Conservation (phyloP, 2,888 invertebrate genomes). For the Agrilus cyanescens region DNA sequence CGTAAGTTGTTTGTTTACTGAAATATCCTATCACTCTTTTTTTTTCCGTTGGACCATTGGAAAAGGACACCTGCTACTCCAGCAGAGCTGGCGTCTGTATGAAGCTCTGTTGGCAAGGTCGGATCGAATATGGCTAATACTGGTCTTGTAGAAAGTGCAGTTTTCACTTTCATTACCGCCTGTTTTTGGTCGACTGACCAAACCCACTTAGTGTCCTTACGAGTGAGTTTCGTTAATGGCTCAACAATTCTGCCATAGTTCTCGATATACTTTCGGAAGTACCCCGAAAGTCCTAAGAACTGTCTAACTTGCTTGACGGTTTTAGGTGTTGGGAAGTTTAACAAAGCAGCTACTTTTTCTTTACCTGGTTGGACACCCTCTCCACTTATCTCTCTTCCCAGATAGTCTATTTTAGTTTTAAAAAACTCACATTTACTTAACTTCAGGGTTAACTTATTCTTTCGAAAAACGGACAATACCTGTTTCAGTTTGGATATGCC, state of each 20-base stretch:
- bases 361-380: conserved; percentile 2
- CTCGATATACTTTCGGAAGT: conserved; percentile 20
- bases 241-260: conserved; percentile 14
- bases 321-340: conserved; percentile 13
- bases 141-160: conserved; percentile 8
- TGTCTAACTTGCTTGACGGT: conserved; percentile 20
- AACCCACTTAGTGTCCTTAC: conserved; percentile 6
- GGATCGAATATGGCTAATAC: conserved; percentile 12
- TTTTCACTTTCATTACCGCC: no score
- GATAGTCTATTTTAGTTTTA: background rate
- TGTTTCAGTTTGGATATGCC: conserved; percentile 16
- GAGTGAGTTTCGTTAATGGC: conserved; percentile 12
- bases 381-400: conserved; percentile 1
- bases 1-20: conserved; percentile 13
- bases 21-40: conserved; percentile 13
- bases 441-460: conserved; percentile 13
- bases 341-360: conserved; percentile 1
- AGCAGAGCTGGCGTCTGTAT: conserved; percentile 10
- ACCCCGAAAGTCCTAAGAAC: conserved; percentile 22
- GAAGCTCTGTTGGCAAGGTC: conserved; percentile 10
- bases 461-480: no score
- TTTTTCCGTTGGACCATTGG: background rate
- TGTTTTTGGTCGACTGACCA: conserved; percentile 9
- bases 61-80: conserved; percentile 1
- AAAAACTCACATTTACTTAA: conserved; percentile 4